Conservation (phyloP, 1,140 invertebrate genomes). For the Hyles euphorbiae region DNA sequence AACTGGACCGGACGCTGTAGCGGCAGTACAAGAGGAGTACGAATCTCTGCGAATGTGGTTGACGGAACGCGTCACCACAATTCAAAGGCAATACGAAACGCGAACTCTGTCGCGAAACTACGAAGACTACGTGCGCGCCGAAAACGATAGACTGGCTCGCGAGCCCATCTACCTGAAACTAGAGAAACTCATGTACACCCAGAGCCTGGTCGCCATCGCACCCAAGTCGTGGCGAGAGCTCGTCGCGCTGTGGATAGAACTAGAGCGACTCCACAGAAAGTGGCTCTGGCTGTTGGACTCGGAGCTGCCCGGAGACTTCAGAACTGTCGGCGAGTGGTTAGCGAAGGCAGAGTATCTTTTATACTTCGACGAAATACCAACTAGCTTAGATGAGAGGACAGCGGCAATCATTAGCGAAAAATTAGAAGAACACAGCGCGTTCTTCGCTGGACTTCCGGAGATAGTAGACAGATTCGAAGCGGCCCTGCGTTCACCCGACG, state of each 20-base stretch:
- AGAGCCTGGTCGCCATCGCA: slow-evolving; percentile 86
- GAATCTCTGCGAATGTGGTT: slow-evolving; percentile 88
- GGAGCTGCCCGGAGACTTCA: slow-evolving; percentile 88
- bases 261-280: slow-evolving; percentile 85
- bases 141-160: slow-evolving; percentile 83
- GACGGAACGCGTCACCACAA: slow-evolving; percentile 81
- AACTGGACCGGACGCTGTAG: slow-evolving; percentile 81
- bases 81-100: slow-evolving; percentile 82
- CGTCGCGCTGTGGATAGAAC: slow-evolving; percentile 84
- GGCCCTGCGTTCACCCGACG: slow-evolving; percentile 78
- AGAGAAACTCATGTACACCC: slow-evolving; percentile 84
- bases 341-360: slow-evolving; percentile 90
- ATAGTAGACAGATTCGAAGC: slow-evolving; percentile 86
- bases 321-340: slow-evolving; percentile 91
- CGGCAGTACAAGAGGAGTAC: slow-evolving; percentile 87
- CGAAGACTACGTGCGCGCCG: slow-evolving; percentile 82
- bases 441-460: slow-evolving; percentile 88
- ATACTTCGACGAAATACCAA: slow-evolving; percentile 87
- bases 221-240: slow-evolving; percentile 87
- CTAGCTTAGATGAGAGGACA: slow-evolving; percentile 89
- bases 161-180: slow-evolving; percentile 82
- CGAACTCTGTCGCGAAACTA: slow-evolving; percentile 80
- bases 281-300: slow-evolving; percentile 93
- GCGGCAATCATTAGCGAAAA: slow-evolving; percentile 90
- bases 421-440: slow-evolving; percentile 91